Conservation (phyloP, 2,113 vertebrate genomes). For the Aramus guarauna region DNA sequence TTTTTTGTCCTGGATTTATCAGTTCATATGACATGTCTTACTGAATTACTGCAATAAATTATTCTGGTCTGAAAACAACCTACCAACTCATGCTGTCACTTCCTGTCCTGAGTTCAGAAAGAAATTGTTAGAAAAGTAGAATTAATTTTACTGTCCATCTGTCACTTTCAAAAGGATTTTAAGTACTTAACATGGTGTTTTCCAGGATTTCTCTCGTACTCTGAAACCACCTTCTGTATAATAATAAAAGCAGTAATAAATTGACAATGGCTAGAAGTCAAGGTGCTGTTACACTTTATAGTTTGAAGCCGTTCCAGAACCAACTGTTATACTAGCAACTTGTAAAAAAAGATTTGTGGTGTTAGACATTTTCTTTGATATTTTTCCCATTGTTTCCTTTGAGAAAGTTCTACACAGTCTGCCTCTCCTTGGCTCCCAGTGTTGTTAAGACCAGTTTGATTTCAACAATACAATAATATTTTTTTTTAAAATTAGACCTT, state of each 20-base stretch:
- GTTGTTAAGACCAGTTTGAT: background rate
- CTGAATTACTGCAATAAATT: background rate
- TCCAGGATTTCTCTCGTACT: background rate
- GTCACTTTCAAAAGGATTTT: background rate
- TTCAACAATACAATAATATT: background rate
- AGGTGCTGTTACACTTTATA: background rate
- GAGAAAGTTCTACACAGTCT: background rate
- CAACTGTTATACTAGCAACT: background rate
- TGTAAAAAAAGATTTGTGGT: background rate
- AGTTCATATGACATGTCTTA: background rate
- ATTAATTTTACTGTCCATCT: background rate
- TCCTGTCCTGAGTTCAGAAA: background rate
- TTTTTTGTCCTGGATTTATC: background rate
- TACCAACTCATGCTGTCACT: background rate
- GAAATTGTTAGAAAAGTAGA: background rate
- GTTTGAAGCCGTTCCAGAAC: background rate
- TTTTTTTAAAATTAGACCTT: background rate
- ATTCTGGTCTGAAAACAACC: background rate
- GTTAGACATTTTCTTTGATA: background rate
- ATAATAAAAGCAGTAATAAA: background rate
- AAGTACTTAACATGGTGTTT: background rate
- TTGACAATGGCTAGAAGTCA: background rate
- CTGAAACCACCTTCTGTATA: background rate
- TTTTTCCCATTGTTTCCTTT: background rate
- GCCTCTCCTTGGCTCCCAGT: background rate